Base-by-base conservation (phyloP, 92 coral and sea anemone genomes). In the Hydrozoanthus gracilis region DNA sequence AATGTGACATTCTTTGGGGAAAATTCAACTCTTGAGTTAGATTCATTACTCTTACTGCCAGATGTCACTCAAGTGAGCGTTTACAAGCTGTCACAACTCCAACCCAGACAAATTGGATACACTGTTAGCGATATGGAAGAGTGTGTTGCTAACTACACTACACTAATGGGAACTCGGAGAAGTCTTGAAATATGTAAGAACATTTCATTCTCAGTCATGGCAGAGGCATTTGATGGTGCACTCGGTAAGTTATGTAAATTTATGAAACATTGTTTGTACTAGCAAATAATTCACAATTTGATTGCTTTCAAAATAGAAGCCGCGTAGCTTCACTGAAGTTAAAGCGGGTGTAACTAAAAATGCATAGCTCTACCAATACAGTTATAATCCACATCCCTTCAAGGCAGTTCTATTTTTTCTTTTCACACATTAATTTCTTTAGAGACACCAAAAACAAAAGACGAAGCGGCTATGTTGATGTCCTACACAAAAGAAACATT, bases 161-260 rank as follows among this genome's bases (percentile, higher is more conserved):
- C 98, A 3, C 27, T 95, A 60, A 64, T 54, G 9, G 82, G 87
- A 55, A 76, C 88, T 20, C 69, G 50, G 35, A 70, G 70, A 9
- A 87, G 93, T 51, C 87, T 77, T 49, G 82, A 86, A 20, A 71
- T 86, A 15, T 96, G 99, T 75, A 75, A 87, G 69, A 91, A 91
- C 84, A 87, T 93, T 14, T 89, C 99, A 45, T 96, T 95, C 90
- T 96, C 99, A 44, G 92, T 84, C 8, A 96, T 95, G 98, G 92
- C 96, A 10, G 95, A 96, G 87, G 92, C 90, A 3, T 91, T 95
- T 82, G 89, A 89, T 87, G 99, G 99, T 52, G 98, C 98, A 27
- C 55, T 93, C 14, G 92, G 99, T 96, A 88, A 95, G 99, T 91
- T 27, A 27, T 27, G 39, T 27, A 27, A 27, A 27, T 27, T 27